These are phyloP conservation scores for Zonotrichia albicollis DNA, from an alignment of 2,797 vertebrate genomes.

Conservation along the genomic window DNA sequence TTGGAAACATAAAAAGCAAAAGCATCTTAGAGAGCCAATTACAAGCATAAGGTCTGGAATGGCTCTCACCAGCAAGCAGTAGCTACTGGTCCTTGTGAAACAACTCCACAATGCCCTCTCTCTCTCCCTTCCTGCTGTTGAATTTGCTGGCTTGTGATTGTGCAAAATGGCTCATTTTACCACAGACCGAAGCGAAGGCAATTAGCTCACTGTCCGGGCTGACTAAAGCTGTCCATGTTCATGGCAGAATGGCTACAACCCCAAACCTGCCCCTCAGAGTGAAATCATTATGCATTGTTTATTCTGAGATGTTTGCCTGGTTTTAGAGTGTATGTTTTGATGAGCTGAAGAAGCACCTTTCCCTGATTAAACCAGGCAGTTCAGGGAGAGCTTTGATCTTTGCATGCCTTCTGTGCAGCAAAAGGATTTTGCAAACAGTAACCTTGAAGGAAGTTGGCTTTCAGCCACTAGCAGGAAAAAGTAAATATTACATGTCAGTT, in stretches of 20 bases:
- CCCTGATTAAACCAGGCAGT: not conserved
- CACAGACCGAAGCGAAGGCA: not conserved
- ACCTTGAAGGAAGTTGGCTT: conserved; percentile 26
- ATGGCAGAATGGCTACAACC: not conserved
- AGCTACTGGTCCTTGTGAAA: not conserved
- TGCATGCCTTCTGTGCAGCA: not conserved
- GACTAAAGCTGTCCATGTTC: not conserved
- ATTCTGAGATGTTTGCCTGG: not conserved
- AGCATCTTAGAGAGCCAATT: conserved; percentile 44
- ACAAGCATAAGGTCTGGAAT: conserved; percentile 50
- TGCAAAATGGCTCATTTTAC: not conserved
- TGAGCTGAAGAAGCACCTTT: not conserved
- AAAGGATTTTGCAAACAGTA: conserved; percentile 15
- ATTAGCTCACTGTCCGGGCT: not conserved
- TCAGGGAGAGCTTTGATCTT: conserved; percentile 40
- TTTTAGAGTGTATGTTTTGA: conserved; percentile 1
- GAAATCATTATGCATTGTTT: conserved; percentile 2
- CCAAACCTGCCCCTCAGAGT: not conserved
- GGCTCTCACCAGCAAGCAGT: conserved; percentile 2
- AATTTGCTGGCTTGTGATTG: not conserved
- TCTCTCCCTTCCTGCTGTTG: not conserved
- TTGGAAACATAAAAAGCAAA: conserved; percentile 46
- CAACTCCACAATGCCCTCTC: not conserved
- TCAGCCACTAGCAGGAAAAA: not conserved
- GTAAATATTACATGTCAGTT: not conserved